Conservation (phyloP, 2,797 vertebrate species). For the Manis crassicaudata region DNA sequence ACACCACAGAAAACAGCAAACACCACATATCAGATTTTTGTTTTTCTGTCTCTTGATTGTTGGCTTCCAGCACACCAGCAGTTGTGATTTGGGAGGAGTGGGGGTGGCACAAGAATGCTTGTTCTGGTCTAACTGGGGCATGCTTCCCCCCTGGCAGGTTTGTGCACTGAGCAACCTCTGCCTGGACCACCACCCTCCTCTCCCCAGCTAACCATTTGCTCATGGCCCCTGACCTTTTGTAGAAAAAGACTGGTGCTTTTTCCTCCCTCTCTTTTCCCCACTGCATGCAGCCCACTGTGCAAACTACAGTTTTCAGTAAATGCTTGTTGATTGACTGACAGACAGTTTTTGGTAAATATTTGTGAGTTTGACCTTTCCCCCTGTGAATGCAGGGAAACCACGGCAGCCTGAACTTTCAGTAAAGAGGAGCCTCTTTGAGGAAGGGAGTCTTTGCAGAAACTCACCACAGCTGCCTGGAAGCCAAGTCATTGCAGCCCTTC, state of each 20-base stretch:
- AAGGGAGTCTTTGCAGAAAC: slow-evolving; percentile 76
- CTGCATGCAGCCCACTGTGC: not conserved
- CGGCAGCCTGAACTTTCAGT: slow-evolving; percentile 71
- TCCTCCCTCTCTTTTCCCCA: not conserved
- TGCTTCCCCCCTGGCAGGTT: not conserved
- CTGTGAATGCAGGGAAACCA: slow-evolving; percentile 69
- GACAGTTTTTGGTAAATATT: slow-evolving; percentile 54
- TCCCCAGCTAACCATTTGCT: not conserved
- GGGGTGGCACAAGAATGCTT: not conserved
- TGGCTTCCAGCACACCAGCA: not conserved
- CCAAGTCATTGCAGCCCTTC: slow-evolving; percentile 53
- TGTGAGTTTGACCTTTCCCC: slow-evolving; percentile 65
- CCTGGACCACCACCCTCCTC: not conserved
- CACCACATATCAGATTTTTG: not conserved
- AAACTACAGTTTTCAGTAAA: not conserved
- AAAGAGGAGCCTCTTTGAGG: slow-evolving; percentile 73
- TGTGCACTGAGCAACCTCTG: not conserved
- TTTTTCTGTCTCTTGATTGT: not conserved
- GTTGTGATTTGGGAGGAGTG: not conserved
- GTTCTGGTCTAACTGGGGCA: not conserved
- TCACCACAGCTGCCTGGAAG: slow-evolving; percentile 77
- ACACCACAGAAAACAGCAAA: not conserved
- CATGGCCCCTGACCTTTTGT: not conserved
- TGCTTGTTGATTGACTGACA: slow-evolving; percentile 49
- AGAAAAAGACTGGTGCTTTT: not conserved